Evolutionary conservation across 2,113 vertebrate genomes (phyloP), one percentile per base, ranked within the genome.

Genomic region (Hypocryptadius cinnamomeus): DNA sequence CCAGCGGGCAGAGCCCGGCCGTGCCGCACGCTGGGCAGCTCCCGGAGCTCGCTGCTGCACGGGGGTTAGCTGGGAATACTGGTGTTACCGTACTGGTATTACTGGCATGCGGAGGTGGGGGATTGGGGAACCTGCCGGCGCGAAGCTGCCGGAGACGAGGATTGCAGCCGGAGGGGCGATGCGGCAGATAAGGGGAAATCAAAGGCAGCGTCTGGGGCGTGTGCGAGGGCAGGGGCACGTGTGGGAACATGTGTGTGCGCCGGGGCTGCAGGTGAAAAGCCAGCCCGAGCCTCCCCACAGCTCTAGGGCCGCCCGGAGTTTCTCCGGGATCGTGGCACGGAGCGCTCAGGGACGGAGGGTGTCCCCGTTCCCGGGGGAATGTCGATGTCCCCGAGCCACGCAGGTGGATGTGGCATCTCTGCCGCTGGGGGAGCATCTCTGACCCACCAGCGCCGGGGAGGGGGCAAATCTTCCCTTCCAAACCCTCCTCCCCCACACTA

Each of bases 301-400:
- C 40, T 30, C 45, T 0, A 0, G 1, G 22, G 53, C 35, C 4
- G 27, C 37, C 30, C 0, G 5, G 35, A 1, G 4, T 5, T 30
- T 15, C 30, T 42, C 25, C 1, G 5, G 45, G 23, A 21, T 17
- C 0, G 2, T 2, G 33, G 45, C 2, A 3, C 1, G 9, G 54
- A 44, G 39, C 35, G 0, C 2, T 1, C 0, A 1, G 76, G 37
- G 42, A 4, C 13, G 35, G 65, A 17, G 14, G 14, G 9, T 18
- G 54, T 37, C 35, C n/a, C 51, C 5, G 5, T 7, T 9, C 13
- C 30, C 2, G 1, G 17, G 15, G 10, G 18, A 14, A 74, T n/a
- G 54, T 7, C 17, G 0, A 0, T 19, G 45, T 66, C 60, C 21
- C 60, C 2, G 0, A 5, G 30, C 30, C 8, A 0, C 1, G 8